Conservation (phyloP, 1,140 invertebrate species). For the Reticulitermes speratus region DNA sequence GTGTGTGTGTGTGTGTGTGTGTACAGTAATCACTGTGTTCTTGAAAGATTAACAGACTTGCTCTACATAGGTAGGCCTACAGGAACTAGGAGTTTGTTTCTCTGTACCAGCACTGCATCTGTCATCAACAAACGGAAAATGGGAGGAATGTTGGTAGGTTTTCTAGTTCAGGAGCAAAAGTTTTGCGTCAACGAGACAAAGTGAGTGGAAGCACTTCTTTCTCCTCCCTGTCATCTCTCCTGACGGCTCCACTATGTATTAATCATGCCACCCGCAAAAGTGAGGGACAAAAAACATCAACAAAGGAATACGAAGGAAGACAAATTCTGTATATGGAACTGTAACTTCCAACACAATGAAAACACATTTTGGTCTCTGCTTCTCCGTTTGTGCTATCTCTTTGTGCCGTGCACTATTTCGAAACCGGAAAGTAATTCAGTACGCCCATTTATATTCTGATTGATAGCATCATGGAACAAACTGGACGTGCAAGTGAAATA, state of each 20-base stretch:
- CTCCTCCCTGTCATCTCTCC: not conserved
- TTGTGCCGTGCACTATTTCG: too few species aligned
- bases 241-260: not conserved
- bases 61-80: too few species aligned
- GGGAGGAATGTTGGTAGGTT: not conserved
- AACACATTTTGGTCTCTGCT: not conserved
- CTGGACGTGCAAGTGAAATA: too few species aligned
- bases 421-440: too few species aligned
- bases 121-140: not conserved
- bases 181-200: conserved; percentile 1
- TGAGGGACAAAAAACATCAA: not conserved
- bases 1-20: too few species aligned
- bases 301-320: not conserved
- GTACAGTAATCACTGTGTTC: too few species aligned
- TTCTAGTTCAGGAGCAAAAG: conserved; percentile 1
- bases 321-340: not conserved
- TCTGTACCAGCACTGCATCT: not conserved
- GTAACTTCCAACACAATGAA: not conserved
- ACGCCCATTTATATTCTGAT: too few species aligned
- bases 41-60: too few species aligned
- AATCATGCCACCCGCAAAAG: conserved; percentile 8
- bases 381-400: too few species aligned
- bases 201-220: not conserved
- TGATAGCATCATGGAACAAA: too few species aligned
- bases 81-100: not conserved